Conservation (phyloP, 2,888 invertebrate genomes). For the Coenonympha glycerion region DNA sequence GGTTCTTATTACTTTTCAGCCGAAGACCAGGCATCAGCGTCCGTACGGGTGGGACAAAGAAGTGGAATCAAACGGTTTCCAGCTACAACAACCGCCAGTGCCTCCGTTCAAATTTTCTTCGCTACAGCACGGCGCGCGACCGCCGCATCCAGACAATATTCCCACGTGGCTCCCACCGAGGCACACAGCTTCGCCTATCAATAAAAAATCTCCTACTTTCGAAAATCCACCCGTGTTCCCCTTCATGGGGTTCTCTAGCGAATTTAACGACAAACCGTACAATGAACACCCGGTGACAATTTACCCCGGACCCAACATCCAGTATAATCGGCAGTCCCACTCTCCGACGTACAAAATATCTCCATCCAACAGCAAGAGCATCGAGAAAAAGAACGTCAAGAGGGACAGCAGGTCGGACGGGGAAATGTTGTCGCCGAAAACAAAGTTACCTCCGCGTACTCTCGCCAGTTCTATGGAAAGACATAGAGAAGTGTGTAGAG, state of each 20-base stretch:
- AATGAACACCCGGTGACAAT: conserved; percentile 82
- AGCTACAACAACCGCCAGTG: conserved; percentile 75
- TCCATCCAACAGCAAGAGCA: conserved; percentile 58
- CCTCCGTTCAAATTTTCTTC: conserved; percentile 81
- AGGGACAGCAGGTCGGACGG: conserved; percentile 63
- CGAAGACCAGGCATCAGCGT: conserved; percentile 84
- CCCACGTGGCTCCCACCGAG: conserved; percentile 67
- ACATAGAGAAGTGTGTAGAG: conserved; percentile 86
- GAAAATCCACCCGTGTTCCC: conserved; percentile 66
- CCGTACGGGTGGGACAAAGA: conserved; percentile 84
- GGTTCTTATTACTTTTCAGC: conserved; percentile 63
- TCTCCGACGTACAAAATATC: conserved; percentile 67
- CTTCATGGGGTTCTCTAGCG: conserved; percentile 70
- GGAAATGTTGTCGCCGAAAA: conserved; percentile 64
- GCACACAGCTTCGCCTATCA: conserved; percentile 39
- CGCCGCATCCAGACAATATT: conserved; percentile 47
- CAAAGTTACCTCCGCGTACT: conserved; percentile 81
- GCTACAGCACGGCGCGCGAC: conserved; percentile 78
- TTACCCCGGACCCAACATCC: conserved; percentile 76
- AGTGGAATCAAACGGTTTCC: conserved; percentile 53
- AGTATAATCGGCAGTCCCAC: conserved; percentile 53
- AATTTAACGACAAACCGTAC: conserved; percentile 70
- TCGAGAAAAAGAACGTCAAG: conserved; percentile 54
- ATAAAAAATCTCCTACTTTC: conserved; percentile 60
- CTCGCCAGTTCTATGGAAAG: conserved; percentile 83